These are phyloP conservation scores for Phyllotreta striolata DNA, from an alignment of 2,888 invertebrate species.

Conservation along the genomic window DNA sequence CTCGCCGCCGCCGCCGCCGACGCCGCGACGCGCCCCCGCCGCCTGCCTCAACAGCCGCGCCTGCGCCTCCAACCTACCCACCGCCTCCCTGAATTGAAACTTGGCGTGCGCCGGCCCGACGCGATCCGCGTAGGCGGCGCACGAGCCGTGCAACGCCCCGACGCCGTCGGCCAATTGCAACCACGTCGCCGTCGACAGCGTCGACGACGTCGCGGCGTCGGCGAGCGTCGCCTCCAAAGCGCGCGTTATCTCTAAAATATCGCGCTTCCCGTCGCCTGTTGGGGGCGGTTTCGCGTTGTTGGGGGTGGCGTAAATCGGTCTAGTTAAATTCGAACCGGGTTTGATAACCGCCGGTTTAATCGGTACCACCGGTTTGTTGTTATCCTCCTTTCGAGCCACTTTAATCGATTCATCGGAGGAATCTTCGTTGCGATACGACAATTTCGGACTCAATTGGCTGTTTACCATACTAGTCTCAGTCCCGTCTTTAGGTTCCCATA, in stretches of 20 bases:
- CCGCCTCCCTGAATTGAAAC: constrained; percentile 83
- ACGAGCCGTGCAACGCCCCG: constrained; percentile 82
- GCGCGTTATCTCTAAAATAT: constrained; percentile 72
- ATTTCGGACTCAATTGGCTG: constrained; percentile 72
- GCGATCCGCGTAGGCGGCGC: constrained; percentile 83
- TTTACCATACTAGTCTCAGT: constrained; percentile 59
- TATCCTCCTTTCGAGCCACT: constrained; percentile 61
- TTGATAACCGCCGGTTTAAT: constrained; percentile 72
- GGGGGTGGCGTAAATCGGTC: constrained; percentile 84
- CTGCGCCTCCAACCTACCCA: constrained; percentile 74
- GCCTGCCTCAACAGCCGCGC: constrained; percentile 74
- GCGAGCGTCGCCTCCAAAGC: constrained; percentile 71
- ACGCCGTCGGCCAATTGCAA: constrained; percentile 82
- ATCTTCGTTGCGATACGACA: constrained; percentile 64
- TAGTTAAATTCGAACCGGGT: constrained; percentile 63
- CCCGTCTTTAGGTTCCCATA: constrained; percentile 87
- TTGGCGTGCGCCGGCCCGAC: constrained; percentile 85
- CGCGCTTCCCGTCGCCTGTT: constrained; percentile 62
- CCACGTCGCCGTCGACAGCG: constrained; percentile 74
- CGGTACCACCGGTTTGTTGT: constrained; percentile 77
- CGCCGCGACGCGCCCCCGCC: constrained; percentile 75
- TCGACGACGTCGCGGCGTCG: constrained; percentile 66
- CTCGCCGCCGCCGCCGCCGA: constrained; percentile 76
- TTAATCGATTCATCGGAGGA: constrained; percentile 59
- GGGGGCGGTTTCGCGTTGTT: constrained; percentile 61